Base-by-base conservation (phyloP, 2,888 invertebrate genomes). In the Amphipoea lucens region DNA sequence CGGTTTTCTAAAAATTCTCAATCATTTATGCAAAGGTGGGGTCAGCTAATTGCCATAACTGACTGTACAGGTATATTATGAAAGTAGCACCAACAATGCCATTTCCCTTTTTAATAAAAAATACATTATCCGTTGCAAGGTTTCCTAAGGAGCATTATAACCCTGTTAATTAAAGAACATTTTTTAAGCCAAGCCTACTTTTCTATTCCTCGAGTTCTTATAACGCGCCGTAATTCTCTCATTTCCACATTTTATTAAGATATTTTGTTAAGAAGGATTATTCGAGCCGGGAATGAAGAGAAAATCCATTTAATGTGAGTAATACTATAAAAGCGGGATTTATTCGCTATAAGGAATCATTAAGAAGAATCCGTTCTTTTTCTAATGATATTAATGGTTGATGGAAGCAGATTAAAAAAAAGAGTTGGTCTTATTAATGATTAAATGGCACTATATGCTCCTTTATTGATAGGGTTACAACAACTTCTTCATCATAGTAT, bases 221-320 rank as follows among this genome's bases (percentile, higher is more conserved):
- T 81, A 74, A 67, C 74, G 74, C 69, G 40, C 62, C 82, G 51
- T 86, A 76, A 83, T 66, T 82, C 62, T 62, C 72, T 57, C 76
- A 73, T 83, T 82, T 77, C 76, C 82, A 76, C 86, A 81, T 81
- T 83, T 83, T 81, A 76, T 85, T 76, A 85, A 81, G 65, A 86
- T 78, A 86, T 86, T 84, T 83, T 83, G 71, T 73, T 86, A 86
- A 82, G 83, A 82, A 82, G 86, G 82, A 86, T 83, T 86, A 84
- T 66, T 66, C 3, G n/a, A n/a, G 74, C 42, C 65, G 23, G 42
- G 72, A 72, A 83, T 75, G 79, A 83, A 86, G 54, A 84, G 69
- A 60, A 74, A 86, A 83, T 75, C 83, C 62, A 75, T 83, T 78
- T 78, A 75, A 62, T 78, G 42, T 76, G 69, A 83, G 63, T 72